Evolutionary conservation across 2,888 invertebrate species (phyloP).

Genomic region (Watsonalla binaria): DNA sequence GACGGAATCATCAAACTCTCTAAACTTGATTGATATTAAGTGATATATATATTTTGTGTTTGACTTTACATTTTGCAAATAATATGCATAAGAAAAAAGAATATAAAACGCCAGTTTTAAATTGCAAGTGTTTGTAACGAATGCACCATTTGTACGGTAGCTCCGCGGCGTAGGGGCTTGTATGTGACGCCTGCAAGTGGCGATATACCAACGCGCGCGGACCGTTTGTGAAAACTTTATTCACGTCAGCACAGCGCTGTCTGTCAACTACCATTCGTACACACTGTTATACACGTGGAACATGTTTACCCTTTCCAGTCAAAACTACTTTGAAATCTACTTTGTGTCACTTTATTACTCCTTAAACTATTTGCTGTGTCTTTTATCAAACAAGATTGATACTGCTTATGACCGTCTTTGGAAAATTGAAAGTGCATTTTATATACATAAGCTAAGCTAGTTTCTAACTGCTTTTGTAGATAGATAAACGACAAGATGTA

Average conservation of each 20-base stretch:
- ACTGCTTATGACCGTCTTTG: no score
- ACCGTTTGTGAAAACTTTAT: slow-evolving; percentile 63
- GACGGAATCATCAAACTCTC: no score
- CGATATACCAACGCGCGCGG: slow-evolving; percentile 50
- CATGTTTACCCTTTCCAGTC: slow-evolving; percentile 9
- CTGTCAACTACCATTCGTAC: slow-evolving; percentile 46
- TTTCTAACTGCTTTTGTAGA: no score
- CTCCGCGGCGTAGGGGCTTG: slow-evolving; percentile 32
- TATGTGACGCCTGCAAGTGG: slow-evolving; percentile 62
- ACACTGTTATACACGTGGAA: slow-evolving; percentile 35
- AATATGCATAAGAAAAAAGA: no score
- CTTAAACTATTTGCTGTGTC: no score
- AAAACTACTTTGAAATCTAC: background rate
- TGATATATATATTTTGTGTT: no score
- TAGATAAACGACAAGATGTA: no score
- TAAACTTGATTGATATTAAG: no score
- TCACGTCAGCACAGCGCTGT: slow-evolving; percentile 50
- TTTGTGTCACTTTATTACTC: background rate
- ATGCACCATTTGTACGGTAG: slow-evolving; percentile 22
- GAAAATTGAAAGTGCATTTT: no score
- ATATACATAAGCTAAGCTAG: no score
- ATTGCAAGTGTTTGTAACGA: background rate
- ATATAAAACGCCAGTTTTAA: background rate
- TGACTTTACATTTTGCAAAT: no score
- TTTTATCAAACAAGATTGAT: no score